These are phyloP conservation scores for Phalera bucephala DNA, from an alignment of 2,888 invertebrate genomes.

Conservation along the genomic window DNA sequence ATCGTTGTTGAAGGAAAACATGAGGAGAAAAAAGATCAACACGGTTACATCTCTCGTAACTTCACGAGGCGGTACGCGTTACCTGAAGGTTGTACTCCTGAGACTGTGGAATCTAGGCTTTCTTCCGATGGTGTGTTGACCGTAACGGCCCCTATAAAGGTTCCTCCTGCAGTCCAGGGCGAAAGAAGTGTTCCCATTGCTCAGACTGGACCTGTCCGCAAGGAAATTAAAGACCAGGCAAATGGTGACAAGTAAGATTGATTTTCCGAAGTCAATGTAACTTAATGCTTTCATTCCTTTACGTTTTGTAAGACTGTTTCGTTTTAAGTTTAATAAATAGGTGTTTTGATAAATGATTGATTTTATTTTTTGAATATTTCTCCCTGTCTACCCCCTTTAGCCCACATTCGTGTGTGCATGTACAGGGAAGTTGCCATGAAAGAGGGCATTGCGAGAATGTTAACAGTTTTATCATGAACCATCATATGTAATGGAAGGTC, in stretches of 20 bases:
- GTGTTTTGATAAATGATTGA: conserved; percentile 5
- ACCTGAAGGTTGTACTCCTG: conserved; percentile 88
- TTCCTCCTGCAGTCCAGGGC: conserved; percentile 55
- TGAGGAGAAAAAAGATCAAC: conserved; percentile 89
- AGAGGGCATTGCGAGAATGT: no score
- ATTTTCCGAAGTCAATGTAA: no score
- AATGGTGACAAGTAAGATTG: conserved; percentile 62
- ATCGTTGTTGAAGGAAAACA: conserved; percentile 91
- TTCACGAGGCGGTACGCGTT: conserved; percentile 89
- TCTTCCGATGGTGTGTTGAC: conserved; percentile 90
- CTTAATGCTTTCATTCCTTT: not conserved
- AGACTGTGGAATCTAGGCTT: conserved; percentile 86
- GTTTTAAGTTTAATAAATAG: conserved; percentile 31
- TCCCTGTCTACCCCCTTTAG: no score
- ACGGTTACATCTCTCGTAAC: conserved; percentile 89
- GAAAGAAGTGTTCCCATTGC: conserved; percentile 83
- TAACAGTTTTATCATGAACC: no score
- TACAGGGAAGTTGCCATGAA: no score
- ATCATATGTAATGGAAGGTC: no score
- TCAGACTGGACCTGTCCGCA: conserved; percentile 84
- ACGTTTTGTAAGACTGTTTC: conserved; percentile 22
- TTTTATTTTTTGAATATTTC: no score
- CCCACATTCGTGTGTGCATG: no score
- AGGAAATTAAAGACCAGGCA: conserved; percentile 77
- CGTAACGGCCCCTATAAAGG: conserved; percentile 84